Percentiles rank a stretch among this genome's conserved stretches.
Evolutionary conservation across 2,797 vertebrate genomes (phyloP).

Genomic region (Takifugu rubripes): DNA sequence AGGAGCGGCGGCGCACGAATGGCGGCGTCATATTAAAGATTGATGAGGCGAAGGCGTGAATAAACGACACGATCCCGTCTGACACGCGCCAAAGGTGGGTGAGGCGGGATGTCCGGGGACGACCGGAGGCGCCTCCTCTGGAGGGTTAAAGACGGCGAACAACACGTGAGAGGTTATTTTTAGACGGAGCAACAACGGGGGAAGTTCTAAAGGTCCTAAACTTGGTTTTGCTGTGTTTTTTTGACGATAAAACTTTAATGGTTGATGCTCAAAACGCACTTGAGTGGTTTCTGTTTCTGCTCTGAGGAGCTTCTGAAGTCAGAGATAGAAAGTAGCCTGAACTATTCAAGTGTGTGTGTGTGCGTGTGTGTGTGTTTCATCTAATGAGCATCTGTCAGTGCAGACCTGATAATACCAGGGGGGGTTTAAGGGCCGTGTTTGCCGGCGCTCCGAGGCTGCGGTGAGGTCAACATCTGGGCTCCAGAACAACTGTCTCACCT

Average conservation of each 20-base stretch:
- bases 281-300: constrained; percentile 1
- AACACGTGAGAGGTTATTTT: too few relatives aligned
- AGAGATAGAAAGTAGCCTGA: constrained; percentile 21
- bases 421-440: constrained; percentile 64
- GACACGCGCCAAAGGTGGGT: too few relatives aligned
- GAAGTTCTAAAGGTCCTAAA: too few relatives aligned
- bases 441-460: constrained; percentile 63
- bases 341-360: constrained; percentile 17
- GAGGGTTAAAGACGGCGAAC: background rate
- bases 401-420: constrained; percentile 64
- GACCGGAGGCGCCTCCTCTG: too few relatives aligned
- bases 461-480: constrained; percentile 78
- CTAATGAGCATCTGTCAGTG: constrained; percentile 75
- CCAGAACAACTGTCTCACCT: constrained; percentile 46
- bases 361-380: constrained; percentile 48
- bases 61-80: constrained; percentile 16
- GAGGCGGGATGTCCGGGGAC: too few relatives aligned
- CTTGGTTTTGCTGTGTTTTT: too few relatives aligned
- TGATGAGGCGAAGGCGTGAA: constrained; percentile 55
- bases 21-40: constrained; percentile 48
- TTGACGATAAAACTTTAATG: too few relatives aligned
- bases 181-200: too few relatives aligned
- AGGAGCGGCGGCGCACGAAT: constrained; percentile 24
- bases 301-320: constrained; percentile 3
- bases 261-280: background rate